Conservation (phyloP, 2,797 vertebrate species). For the Lagocephalus sceleratus region DNA sequence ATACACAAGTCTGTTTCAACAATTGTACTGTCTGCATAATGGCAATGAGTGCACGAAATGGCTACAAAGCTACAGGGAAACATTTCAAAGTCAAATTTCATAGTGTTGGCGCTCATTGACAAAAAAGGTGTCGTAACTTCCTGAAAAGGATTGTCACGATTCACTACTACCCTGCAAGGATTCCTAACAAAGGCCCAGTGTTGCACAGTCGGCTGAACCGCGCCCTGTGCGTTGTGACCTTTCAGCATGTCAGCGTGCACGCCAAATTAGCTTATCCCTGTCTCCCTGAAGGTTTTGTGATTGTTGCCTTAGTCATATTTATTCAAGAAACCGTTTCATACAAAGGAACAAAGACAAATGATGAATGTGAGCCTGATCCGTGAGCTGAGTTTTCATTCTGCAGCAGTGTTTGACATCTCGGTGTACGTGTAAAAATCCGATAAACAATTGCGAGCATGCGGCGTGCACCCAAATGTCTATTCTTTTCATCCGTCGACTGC, state of each 20-base stretch:
- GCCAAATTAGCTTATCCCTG: slow-evolving; percentile 14
- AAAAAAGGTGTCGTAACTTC: slow-evolving; percentile 15
- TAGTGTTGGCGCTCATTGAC: neutral
- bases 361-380: neutral
- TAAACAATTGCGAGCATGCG: no score
- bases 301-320: neutral
- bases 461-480: no score
- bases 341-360: neutral
- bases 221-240: slow-evolving; percentile 21
- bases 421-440: no score
- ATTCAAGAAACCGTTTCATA: neutral
- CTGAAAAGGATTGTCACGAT: slow-evolving; percentile 13
- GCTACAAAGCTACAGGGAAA: no score
- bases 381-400: no score
- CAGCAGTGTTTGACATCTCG: no score
- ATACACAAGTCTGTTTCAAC: no score
- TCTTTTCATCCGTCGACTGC: no score
- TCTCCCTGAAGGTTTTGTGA: slow-evolving; percentile 14
- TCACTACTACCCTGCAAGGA: slow-evolving; percentile 2
- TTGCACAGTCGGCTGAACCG: slow-evolving; percentile 31
- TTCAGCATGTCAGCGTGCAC: neutral
- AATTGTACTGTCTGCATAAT: neutral
- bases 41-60: no score
- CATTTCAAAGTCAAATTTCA: no score
- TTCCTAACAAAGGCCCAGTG: slow-evolving; percentile 22